A percentile compares a stretch with the other conserved stretches of the same genome.
phyloP scores from a whole-genome alignment of 1,140 invertebrate genomes.

The Venturia canescens region DNA sequence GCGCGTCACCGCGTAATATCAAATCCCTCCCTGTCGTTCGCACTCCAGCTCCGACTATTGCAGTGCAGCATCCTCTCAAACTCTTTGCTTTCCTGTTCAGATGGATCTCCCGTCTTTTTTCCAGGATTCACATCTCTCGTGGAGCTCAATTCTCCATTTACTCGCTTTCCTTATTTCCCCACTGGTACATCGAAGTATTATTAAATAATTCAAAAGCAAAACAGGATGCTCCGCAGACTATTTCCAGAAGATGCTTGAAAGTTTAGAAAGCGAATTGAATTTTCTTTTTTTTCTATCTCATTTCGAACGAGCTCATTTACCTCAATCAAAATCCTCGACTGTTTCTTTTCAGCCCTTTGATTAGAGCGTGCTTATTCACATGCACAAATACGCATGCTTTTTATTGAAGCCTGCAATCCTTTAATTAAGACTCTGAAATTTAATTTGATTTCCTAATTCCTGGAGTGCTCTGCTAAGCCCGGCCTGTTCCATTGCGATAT shows the following conservation, averaged over 20 bases:
- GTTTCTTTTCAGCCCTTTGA: too few species aligned
- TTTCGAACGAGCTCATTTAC: neutral
- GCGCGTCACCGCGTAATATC: constrained; percentile 59
- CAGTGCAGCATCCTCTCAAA: neutral
- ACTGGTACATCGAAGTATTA: constrained; percentile 56
- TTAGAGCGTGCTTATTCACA: too few species aligned
- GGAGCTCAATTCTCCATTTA: neutral
- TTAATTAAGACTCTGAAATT: too few species aligned
- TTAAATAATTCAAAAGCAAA: constrained; percentile 65
- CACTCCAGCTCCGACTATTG: neutral
- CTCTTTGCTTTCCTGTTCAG: neutral
- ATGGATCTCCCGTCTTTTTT: neutral
- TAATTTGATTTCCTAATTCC: too few species aligned
- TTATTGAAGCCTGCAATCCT: too few species aligned
- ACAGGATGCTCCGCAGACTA: constrained; percentile 55
- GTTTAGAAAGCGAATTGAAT: constrained; percentile 48
- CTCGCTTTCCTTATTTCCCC: constrained; percentile 41
- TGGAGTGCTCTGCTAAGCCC: too few species aligned
- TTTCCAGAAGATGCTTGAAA: constrained; percentile 41
- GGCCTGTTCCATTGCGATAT: too few species aligned
- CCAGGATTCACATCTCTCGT: neutral
- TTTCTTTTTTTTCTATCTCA: constrained; percentile 57
- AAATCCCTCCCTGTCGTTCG: constrained; percentile 42
- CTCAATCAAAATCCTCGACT: too few species aligned
- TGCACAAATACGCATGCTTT: too few species aligned